These are phyloP conservation scores for Leptinotarsa haldemani DNA, from an alignment of 2,888 invertebrate genomes.

Conservation along the genomic window DNA sequence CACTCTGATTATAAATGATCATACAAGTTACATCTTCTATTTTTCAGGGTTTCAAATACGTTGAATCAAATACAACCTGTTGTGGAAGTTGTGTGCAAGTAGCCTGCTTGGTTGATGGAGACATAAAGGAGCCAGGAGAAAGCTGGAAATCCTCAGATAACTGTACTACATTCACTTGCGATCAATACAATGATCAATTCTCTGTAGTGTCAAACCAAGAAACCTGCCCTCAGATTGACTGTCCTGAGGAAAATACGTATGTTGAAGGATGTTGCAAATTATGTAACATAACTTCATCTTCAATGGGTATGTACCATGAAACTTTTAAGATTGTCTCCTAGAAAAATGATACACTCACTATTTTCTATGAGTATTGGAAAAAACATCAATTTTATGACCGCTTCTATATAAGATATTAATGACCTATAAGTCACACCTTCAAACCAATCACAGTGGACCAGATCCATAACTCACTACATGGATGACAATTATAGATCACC, in stretches of 20 bases:
- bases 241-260: constrained; percentile 68
- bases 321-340: not conserved
- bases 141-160: constrained; percentile 73
- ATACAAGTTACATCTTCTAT: constrained; percentile 24
- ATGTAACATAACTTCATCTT: constrained; percentile 70
- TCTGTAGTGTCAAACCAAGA: constrained; percentile 60
- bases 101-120: constrained; percentile 71
- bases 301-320: constrained; percentile 62
- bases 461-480: no score
- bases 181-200: constrained; percentile 66
- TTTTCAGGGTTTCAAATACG: constrained; percentile 73
- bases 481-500: no score
- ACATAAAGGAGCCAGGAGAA: constrained; percentile 67
- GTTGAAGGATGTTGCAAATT: constrained; percentile 76
- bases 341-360: not conserved
- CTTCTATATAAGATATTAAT: no score
- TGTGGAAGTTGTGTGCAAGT: constrained; percentile 76
- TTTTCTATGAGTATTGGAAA: no score
- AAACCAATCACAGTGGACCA: no score
- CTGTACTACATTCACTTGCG: constrained; percentile 74
- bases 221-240: constrained; percentile 72
- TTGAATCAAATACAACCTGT: constrained; percentile 66
- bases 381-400: no score
- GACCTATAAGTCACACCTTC: no score
- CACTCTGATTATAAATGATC: no score